Evolutionary conservation across 2,888 invertebrate genomes (phyloP).

Genomic region (Eristalis arbustorum): DNA sequence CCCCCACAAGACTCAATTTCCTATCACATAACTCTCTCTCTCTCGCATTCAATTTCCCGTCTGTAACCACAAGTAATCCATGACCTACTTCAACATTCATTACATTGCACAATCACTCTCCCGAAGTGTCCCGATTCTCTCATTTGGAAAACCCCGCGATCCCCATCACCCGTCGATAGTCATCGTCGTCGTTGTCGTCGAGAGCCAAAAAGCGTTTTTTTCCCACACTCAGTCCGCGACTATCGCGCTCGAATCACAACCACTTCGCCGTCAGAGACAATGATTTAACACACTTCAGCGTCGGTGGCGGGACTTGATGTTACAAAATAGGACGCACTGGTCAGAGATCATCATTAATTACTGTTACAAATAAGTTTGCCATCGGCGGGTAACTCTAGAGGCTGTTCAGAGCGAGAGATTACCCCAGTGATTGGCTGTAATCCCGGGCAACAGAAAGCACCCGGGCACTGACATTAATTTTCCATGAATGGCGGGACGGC

Average conservation of each 20-base stretch:
- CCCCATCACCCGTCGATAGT: background rate
- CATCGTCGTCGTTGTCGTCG: background rate
- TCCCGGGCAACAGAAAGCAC: constrained; percentile 25
- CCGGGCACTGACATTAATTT: constrained; percentile 22
- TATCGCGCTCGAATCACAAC: constrained; percentile 41
- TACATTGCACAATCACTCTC: constrained; percentile 21
- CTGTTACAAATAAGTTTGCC: constrained; percentile 50
- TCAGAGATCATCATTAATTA: constrained; percentile 63
- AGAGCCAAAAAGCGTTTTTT: background rate
- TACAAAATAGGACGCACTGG: constrained; percentile 54
- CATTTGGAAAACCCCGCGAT: background rate
- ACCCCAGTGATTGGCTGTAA: constrained; percentile 12
- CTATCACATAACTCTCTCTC: too few species aligned
- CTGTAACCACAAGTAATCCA: background rate
- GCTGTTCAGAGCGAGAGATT: constrained; percentile 35
- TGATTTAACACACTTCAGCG: constrained; percentile 32
- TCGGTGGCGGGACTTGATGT: background rate
- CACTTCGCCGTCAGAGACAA: constrained; percentile 40
- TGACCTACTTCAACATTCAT: constrained; percentile 35
- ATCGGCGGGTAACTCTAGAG: constrained; percentile 22
- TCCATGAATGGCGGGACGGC: constrained; percentile 28
- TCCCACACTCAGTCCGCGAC: constrained; percentile 28
- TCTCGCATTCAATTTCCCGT: background rate
- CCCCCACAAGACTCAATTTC: too few species aligned
- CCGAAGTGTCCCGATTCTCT: constrained; percentile 22